phyloP scores from a whole-genome alignment of 2,113 vertebrate genomes.

The Salvelinus alpinus region DNA sequence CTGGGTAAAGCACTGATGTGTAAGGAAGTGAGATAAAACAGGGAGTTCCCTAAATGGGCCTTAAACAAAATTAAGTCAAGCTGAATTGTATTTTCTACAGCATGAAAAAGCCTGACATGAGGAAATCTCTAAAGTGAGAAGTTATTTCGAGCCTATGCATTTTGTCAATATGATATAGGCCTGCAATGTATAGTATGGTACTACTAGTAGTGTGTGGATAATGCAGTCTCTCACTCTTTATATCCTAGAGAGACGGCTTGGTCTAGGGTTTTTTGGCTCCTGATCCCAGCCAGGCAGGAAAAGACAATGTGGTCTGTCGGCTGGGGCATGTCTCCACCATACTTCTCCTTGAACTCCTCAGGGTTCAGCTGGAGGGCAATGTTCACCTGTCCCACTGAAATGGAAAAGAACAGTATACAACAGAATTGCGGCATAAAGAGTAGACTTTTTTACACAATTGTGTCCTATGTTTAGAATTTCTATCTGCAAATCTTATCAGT shows the following conservation, averaged over 20 bases:
- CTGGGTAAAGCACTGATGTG: background rate
- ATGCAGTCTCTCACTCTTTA: constrained; percentile 73
- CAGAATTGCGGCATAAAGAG: constrained; percentile 1
- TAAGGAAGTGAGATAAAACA: background rate
- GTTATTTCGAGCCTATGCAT: background rate
- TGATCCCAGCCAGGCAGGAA: constrained; percentile 84
- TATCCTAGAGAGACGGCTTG: constrained; percentile 83
- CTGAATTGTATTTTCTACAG: background rate
- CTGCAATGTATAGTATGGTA: background rate
- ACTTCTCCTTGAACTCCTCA: constrained; percentile 81
- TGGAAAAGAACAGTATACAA: background rate
- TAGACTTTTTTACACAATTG: too few species aligned
- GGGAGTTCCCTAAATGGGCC: background rate
- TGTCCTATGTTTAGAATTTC: too few species aligned
- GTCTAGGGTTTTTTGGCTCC: constrained; percentile 82
- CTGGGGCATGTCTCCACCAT: constrained; percentile 79
- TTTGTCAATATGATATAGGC: background rate
- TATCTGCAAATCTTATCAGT: too few species aligned
- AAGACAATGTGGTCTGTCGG: constrained; percentile 83
- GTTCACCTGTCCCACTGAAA: constrained; percentile 81
- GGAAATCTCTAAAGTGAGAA: background rate
- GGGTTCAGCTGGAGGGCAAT: constrained; percentile 83
- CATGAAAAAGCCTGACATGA: background rate
- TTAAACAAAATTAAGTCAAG: background rate
- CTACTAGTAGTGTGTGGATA: background rate